Base-by-base conservation (phyloP, 2,797 vertebrate species). In the Cynodonichthys magdalenae region DNA sequence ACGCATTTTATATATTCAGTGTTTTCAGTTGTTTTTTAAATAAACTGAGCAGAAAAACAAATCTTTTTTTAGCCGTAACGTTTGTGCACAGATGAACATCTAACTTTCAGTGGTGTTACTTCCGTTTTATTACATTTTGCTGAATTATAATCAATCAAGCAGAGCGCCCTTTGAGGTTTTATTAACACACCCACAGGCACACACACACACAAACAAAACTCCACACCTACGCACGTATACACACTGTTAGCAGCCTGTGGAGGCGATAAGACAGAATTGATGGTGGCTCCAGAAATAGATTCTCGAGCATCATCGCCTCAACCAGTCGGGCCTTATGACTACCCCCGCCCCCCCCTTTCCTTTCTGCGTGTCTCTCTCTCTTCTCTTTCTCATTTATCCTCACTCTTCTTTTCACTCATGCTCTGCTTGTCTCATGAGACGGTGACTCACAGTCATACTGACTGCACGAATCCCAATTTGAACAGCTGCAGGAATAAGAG, bases 211-310 rank as follows among this genome's bases (percentile, higher is more conserved):
- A 42, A 29, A 53, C 54, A 42, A 29, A 19, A 36, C 48, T 24
- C 12, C 59, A 12, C 53, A 36, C 65, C 15, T 7, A 14, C 52
- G 41, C 49, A 27, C 7, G 15, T 51, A 36, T 50, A 50, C 65
- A 59, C 63, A 49, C 47, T 20, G 41, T 47, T 34, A 77, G 53
- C 34, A 47, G 36, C 71, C 36, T 18, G 36, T 18, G 45, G 50
- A 82, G 52, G 62, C 63, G 72, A 86, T 84, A 78, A 78, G 46
- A 76, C 59, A 73, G 66, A 87, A 89, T 82, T 83, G 79, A 87
- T 90, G 81, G 69, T n/a, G 76, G 56, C 11, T 77, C 85, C 74
- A 86, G 72, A 89, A 92, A 92, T 89, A 91, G 85, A 81, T 81
- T 72, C 70, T 63, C 61, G 27, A 77, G 75, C 77, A 87, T 81